Conservation (phyloP, 2,113 vertebrate genomes). For the Bubo bubo region DNA sequence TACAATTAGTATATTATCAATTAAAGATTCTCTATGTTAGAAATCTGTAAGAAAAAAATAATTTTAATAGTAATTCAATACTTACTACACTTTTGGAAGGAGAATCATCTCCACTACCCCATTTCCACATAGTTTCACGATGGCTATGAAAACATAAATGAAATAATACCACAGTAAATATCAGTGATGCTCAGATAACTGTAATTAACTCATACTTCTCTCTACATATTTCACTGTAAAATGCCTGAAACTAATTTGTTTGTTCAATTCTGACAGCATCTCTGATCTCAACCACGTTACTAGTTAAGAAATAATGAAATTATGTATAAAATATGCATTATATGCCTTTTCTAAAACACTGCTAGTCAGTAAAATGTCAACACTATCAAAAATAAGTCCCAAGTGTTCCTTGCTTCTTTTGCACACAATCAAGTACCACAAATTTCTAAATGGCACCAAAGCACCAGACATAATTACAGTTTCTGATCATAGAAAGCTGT, state of each 20-base stretch:
- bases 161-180: background rate
- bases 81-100: constrained; percentile 77
- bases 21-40: background rate
- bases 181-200: background rate
- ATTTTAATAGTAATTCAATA: constrained; percentile 2
- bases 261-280: background rate
- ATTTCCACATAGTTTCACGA: constrained; percentile 83
- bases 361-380: background rate
- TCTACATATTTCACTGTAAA: background rate
- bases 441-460: background rate
- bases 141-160: constrained; percentile 3
- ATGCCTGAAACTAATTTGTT: background rate
- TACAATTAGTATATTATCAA: background rate
- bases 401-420: background rate
- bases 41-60: background rate
- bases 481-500: background rate
- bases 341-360: background rate
- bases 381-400: background rate
- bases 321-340: background rate
- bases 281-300: background rate
- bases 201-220: background rate
- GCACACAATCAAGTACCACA: background rate
- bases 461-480: background rate
- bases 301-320: background rate
- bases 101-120: constrained; percentile 80